Conservation (phyloP, 2,113 vertebrate genomes). For the Oophaga pumilio region DNA sequence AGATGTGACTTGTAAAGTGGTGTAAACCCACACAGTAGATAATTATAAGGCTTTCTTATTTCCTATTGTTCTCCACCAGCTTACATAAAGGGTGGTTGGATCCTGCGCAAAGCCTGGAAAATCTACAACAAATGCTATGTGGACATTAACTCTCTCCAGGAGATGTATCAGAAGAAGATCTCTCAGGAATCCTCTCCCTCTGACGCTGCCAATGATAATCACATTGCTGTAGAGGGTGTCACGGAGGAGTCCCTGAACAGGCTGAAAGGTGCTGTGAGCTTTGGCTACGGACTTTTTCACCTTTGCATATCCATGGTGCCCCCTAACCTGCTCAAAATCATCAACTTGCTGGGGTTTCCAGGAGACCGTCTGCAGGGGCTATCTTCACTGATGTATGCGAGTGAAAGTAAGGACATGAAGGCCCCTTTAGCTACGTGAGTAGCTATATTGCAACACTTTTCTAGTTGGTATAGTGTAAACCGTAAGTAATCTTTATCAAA, state of each 20-base stretch:
- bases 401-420: slow-evolving; percentile 99
- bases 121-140: slow-evolving; percentile 98
- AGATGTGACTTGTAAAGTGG: not conserved
- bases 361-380: slow-evolving; percentile 96
- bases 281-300: slow-evolving; percentile 98
- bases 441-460: slow-evolving; percentile 80
- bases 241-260: slow-evolving; percentile 90
- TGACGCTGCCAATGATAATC: slow-evolving; percentile 92
- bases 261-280: slow-evolving; percentile 98
- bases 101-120: slow-evolving; percentile 98
- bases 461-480: slow-evolving; percentile 76
- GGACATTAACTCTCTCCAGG: slow-evolving; percentile 94
- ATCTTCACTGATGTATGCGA: slow-evolving; percentile 94
- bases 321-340: slow-evolving; percentile 98
- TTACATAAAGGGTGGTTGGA: slow-evolving; percentile 99
- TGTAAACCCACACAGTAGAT: not conserved
- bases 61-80: slow-evolving; percentile 68
- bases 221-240: slow-evolving; percentile 78
- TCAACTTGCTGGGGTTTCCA: slow-evolving; percentile 98
- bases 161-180: slow-evolving; percentile 79
- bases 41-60: not conserved
- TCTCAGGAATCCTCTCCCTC: slow-evolving; percentile 80
- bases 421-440: slow-evolving; percentile 99
- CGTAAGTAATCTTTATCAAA: slow-evolving; percentile 69
- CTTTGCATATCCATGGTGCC: slow-evolving; percentile 99